These are phyloP conservation scores for Microctenopoma steveboyesi DNA, from an alignment of 2,797 vertebrate genomes.

Conservation along the genomic window DNA sequence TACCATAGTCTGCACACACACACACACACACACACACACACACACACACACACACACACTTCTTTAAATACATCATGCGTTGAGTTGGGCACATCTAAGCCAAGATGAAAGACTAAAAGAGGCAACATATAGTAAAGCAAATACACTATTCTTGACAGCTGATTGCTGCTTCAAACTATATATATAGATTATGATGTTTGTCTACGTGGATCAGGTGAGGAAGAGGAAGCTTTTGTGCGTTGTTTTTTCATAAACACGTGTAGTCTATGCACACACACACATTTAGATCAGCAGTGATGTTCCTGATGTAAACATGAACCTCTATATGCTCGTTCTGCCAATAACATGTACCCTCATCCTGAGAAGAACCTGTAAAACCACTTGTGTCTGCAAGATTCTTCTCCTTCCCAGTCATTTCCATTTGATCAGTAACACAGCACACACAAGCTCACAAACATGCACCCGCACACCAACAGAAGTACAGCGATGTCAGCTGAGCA, in stretches of 20 bases:
- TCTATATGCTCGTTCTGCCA: slow-evolving; percentile 45
- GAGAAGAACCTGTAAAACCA: slow-evolving; percentile 67
- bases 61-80: slow-evolving; percentile 1
- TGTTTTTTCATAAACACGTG: slow-evolving; percentile 13
- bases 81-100: neutral
- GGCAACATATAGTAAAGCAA: too few relatives aligned
- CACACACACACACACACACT: neutral
- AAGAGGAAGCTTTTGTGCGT: slow-evolving; percentile 31
- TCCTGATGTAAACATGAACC: slow-evolving; percentile 64
- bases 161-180: neutral
- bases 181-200: slow-evolving; percentile 14
- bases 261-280: neutral
- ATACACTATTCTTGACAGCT: slow-evolving; percentile 4
- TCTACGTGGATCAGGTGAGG: slow-evolving; percentile 29
- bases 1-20: neutral
- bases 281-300: slow-evolving; percentile 40
- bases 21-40: neutral
- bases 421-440: slow-evolving; percentile 33
- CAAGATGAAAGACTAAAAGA: slow-evolving; percentile 13
- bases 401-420: slow-evolving; percentile 30
- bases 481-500: slow-evolving; percentile 23
- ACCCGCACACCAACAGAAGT: slow-evolving; percentile 15
- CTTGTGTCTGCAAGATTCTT: slow-evolving; percentile 50
- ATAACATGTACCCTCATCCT: slow-evolving; percentile 61
- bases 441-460: slow-evolving; percentile 18